phyloP scores from a whole-genome alignment of 2,888 invertebrate genomes.

The Harmothoe impar region DNA sequence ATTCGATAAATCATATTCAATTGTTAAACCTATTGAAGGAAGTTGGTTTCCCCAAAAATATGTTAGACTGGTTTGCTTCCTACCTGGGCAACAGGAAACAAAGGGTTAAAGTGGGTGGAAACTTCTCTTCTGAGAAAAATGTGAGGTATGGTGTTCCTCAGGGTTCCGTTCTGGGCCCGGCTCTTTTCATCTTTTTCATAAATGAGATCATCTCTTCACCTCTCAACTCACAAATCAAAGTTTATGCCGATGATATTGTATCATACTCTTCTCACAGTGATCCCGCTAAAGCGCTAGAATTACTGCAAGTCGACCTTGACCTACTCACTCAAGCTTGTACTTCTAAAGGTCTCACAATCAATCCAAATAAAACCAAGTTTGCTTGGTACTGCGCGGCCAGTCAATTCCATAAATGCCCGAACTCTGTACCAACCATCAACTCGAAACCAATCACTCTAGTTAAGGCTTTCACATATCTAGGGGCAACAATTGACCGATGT shows the following conservation, averaged over 20 bases:
- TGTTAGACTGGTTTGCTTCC: not conserved
- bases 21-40: too few species aligned
- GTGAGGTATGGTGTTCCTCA: too few species aligned
- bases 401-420: not conserved
- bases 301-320: not conserved
- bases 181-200: too few species aligned
- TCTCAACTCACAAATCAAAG: not conserved
- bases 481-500: not conserved
- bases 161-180: too few species aligned
- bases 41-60: not conserved
- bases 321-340: too few species aligned
- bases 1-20: too few species aligned
- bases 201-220: too few species aligned
- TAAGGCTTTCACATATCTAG: too few species aligned
- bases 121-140: not conserved
- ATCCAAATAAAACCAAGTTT: too few species aligned
- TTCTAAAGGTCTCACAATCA: not conserved
- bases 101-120: not conserved
- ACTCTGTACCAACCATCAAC: too few species aligned
- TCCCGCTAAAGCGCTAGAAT: not conserved
- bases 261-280: not conserved
- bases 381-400: not conserved
- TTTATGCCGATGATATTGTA: not conserved
- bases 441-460: not conserved
- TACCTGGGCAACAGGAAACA: not conserved